Base-by-base conservation (phyloP, 2,797 vertebrate genomes). In the Lepilemur ruficaudatus region DNA sequence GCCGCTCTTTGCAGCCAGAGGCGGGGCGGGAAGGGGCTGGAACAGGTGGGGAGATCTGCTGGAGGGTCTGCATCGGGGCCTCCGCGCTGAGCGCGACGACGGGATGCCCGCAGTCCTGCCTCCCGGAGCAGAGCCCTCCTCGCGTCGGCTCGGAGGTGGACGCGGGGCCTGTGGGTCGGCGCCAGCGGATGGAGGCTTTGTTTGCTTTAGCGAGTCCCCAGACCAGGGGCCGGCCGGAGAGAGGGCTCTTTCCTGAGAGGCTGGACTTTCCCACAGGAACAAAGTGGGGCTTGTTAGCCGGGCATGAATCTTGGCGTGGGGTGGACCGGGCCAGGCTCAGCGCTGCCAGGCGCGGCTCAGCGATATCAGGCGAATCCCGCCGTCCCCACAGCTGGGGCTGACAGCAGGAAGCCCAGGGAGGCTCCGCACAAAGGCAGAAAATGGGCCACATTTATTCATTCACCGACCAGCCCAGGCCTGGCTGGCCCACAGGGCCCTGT, bases 211-310 rank as follows among this genome's bases (percentile, higher is more conserved):
- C 95, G 98, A 97, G 98, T 97, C 35, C 94, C 98, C 97, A 96
- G 97, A 82, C 93, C 98, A 89, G 94, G 93, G 97, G 94, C 96
- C 23, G 91, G 91, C 96, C 55, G 0, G 97, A 95, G 96, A 94
- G 96, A 98, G 94, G 61, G 92, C 97, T 91, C 94, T 94, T 32
- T 95, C 97, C 97, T 98, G 98, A 97, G 98, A 98, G 98, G 97
- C 97, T 96, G 98, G 98, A 98, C 97, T 98, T 99, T 98, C 98
- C 98, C 98, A 98, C 98, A 98, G 98, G 97, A 98, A 98, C 98
- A 98, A 98, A 98, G 96, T 88, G 83, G 38, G 94, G 95, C 97
- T 97, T 97, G 85, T 98, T 99, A 96, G 83, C 97, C 76, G 89
- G 93, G 86, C 2, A 35, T 98, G 98, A 98, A 98, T 90, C 98